Base-by-base conservation (phyloP, 2,113 vertebrate genomes). In the Delphinus delphis region DNA sequence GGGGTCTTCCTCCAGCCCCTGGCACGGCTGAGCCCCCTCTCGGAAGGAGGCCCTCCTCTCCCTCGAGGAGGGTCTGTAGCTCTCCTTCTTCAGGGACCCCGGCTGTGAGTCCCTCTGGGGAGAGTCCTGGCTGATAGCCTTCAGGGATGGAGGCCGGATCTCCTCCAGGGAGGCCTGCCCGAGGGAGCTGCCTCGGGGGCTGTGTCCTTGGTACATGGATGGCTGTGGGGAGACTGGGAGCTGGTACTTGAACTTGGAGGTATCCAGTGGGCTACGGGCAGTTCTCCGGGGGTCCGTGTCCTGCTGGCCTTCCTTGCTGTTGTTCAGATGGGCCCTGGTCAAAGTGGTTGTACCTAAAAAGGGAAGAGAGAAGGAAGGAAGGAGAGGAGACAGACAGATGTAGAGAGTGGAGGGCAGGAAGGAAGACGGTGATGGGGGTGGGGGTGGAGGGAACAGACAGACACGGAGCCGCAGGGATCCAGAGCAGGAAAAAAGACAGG, bases 211-310 rank as follows among this genome's bases (percentile, higher is more conserved):
- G 23, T 9, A 18, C 38, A 60, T 95, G 63, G 74, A 50, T 15
- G 8, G n/a, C 50, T 89, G 88, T 0, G n/a, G 36, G 58, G 96
- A 88, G 28, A 25, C 76, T 3, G 63, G 65, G 70, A 74, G n/a
- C 26, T 84, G 89, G 70, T 4, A 21, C 90, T 97, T 97, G 80
- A 87, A 28, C 79, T 26, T 62, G 41, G 96, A 83, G 80, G 82
- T 38, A 4, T 62, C 95, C 80, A 26, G 36, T 47, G 76, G 21
- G 63, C 71, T 76, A 70, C 0, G 33, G 67, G 77, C 23, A n/a
- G 38, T 44, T 71, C 92, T 93, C 88, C 76, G 65, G 41, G 85
- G 41, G 33, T 90, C 95, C 10, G 33, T 21, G 21, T 73, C 95
- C 84, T 88, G 94, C 71, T 88, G 97, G 71, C 23, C 23, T 36